Base-by-base conservation (phyloP, 2,888 invertebrate species). In the Anthoptus insignis region DNA sequence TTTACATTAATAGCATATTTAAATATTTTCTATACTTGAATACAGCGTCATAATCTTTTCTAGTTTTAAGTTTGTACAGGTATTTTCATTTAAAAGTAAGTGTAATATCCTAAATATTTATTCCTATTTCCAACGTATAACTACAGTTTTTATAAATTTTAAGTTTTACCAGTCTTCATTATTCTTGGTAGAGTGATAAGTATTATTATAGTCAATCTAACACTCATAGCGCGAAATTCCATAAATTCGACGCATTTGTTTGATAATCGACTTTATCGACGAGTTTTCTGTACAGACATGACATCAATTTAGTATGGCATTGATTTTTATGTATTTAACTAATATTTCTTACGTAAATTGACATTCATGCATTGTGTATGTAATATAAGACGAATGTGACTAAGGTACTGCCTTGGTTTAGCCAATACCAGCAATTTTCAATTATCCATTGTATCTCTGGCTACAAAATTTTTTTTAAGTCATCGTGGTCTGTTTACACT, bases 251-350 rank as follows among this genome's bases (percentile, higher is more conserved):
- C n/a, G 21, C 24, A 24, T n/a, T 24, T n/a, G 13, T 22, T 45
- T 45, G 7, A 11, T 13, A 24, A 24, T 24, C n/a, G 4, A 2
- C n/a, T 22, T 47, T 47, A 47, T 47, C 21, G 47, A 4, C 22
- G 21, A 45, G 45, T 22, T 47, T n/a, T 47, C 5, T 47, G 47
- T 21, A 27, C 21, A 2, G 16, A 21, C 47, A 24, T 47, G n/a
- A 47, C 47, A 47, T 47, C 8, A 13, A 47, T 47, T 47, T 11
- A 47, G 24, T 24, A 24, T 47, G 47, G n/a, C 42, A 42, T 42
- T 19, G 11, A 42, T 19, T 42, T 42, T 42, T 9, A 42, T 42
- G 9, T 42, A n/a, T n/a, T n/a, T n/a, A n/a, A n/a, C n/a, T n/a
- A n/a, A n/a, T n/a, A n/a, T n/a, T n/a, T n/a, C n/a, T n/a, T n/a